These are phyloP conservation scores for Cotesia vestalis DNA, from an alignment of 1,140 invertebrate species.

Conservation along the genomic window DNA sequence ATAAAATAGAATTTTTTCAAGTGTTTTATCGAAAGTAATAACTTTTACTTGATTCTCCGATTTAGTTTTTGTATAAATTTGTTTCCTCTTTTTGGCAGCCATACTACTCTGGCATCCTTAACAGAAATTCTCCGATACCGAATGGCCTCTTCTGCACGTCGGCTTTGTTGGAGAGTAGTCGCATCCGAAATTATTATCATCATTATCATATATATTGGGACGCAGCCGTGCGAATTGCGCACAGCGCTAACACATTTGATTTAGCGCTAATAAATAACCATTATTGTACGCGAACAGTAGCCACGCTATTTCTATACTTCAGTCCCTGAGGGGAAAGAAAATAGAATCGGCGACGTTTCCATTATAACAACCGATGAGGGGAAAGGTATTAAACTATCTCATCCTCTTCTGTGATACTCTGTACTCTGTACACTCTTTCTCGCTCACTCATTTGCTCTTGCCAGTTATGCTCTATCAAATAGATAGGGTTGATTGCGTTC, in stretches of 20 bases:
- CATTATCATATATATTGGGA: conserved; percentile 65
- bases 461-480: conserved; percentile 12
- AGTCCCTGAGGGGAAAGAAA: conserved; percentile 52
- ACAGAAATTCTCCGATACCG: conserved; percentile 27
- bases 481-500: conserved; percentile 48
- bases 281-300: conserved; percentile 58
- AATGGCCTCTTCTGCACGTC: conserved; percentile 38
- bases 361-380: conserved; percentile 50
- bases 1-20: no score
- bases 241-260: conserved; percentile 62
- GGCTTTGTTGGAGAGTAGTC: conserved; percentile 47
- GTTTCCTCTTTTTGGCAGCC: neutral
- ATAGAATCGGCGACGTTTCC: conserved; percentile 66
- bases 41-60: neutral
- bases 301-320: conserved; percentile 37
- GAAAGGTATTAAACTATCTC: conserved; percentile 19
- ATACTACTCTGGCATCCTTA: conserved; percentile 14
- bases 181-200: conserved; percentile 61
- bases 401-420: conserved; percentile 21
- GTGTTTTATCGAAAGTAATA: neutral
- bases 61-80: neutral
- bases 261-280: conserved; percentile 66
- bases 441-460: conserved; percentile 13
- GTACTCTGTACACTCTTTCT: conserved; percentile 4
- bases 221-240: conserved; percentile 40